Evolutionary conservation across 2,888 invertebrate species (phyloP), one percentile per base, ranked within the genome.

Genomic region (Orgyia antiqua): DNA sequence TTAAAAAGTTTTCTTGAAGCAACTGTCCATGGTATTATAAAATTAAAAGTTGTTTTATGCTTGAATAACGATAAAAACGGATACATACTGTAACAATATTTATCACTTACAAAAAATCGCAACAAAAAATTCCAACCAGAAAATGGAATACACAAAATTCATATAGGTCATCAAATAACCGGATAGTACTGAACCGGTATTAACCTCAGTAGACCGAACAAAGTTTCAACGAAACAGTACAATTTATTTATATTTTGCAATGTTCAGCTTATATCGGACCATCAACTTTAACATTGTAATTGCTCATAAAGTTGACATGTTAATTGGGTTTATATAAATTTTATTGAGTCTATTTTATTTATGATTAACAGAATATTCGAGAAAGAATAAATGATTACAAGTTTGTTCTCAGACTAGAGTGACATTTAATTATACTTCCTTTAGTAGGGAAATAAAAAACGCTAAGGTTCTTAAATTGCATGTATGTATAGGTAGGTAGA

Each of bases 231-330:
- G 36, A 31, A 13, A 29, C 34, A 37, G 50, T 45, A 45, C 45
- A 32, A 35, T 55, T 47, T 47, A 51, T 64, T 68, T 68, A 69
- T 71, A 71, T 73, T 67, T 67, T 60, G 55, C 63, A 75, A 76
- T 77, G 73, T 79, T 76, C 75, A 68, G 77, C 71, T 80, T 78
- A 77, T 68, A 64, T 60, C 72, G 77, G 67, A 57, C 74, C 76
- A 79, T 77, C 69, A 74, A 70, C 63, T 67, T 68, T 64, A 64
- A 66, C 61, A 64, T 67, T 72, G 72, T 74, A 74, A 77, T 67
- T 68, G 74, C 77, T 82, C 65, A 72, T 68, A 56, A 68, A 75
- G 66, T 69, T 71, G 75, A 70, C 64, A 74, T 69, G 72, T 70
- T 68, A 72, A 75, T 67, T 67, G 71, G 72, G 69, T 65, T 68